Conservation (phyloP, 64 coral and sea anemone species). For the Catalaphyllia jardinei region DNA sequence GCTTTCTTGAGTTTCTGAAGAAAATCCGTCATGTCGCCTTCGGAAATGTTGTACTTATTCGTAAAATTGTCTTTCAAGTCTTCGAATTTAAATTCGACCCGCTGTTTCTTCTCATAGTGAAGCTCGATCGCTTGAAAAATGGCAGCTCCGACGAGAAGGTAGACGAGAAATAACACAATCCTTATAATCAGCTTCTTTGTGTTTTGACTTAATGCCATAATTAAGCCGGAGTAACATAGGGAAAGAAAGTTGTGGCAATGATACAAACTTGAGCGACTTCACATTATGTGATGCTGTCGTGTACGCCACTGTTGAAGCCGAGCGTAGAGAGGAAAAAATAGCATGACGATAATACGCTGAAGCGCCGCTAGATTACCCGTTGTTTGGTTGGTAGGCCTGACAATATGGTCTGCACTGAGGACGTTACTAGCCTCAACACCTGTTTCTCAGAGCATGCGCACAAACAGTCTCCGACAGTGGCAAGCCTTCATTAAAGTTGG, state of each 20-base stretch:
- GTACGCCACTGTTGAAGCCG: conserved; percentile 1
- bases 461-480: neutral
- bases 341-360: neutral
- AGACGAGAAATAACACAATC: conserved; percentile 84
- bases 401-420: conserved; percentile 70
- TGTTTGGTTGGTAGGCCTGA: conserved; percentile 87
- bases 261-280: conserved; percentile 31
- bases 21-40: conserved; percentile 73
- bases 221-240: conserved; percentile 60
- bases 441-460: conserved; percentile 76
- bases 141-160: conserved; percentile 82
- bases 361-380: conserved; percentile 34
- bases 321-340: neutral
- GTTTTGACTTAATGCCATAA: conserved; percentile 87
- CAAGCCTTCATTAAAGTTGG: conserved; percentile 52
- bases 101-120: conserved; percentile 27
- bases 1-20: conserved; percentile 64
- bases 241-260: conserved; percentile 16
- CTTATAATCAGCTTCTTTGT: conserved; percentile 87
- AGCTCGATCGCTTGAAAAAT: conserved; percentile 79
- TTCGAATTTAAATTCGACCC: conserved; percentile 19
- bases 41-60: conserved; percentile 67
- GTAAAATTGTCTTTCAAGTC: conserved; percentile 57
- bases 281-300: conserved; percentile 3
- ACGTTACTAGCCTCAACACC: conserved; percentile 79